Evolutionary conservation across 2,888 invertebrate species (phyloP).

Genomic region (Petrophora chlorosata): DNA sequence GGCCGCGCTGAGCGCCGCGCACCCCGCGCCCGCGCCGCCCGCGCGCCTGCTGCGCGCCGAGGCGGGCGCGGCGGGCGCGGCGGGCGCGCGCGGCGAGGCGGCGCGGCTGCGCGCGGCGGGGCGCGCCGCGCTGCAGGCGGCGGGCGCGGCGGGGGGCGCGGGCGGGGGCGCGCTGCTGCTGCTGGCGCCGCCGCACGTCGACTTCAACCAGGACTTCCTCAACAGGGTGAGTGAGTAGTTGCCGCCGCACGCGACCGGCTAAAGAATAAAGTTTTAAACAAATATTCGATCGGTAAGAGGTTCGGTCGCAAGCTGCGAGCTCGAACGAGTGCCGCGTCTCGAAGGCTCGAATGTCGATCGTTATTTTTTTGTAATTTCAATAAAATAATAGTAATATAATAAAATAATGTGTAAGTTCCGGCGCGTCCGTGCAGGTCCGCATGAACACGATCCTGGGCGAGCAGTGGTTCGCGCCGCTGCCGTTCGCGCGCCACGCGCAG

Average conservation of each 20-base stretch:
- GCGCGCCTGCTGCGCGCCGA: constrained; percentile 9
- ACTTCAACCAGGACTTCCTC: constrained; percentile 92
- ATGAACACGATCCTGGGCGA: constrained; percentile 96
- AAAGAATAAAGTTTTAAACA: too few relatives aligned
- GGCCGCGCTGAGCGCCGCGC: constrained; percentile 2
- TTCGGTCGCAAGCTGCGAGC: too few relatives aligned
- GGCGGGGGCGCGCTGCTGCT: constrained; percentile 83
- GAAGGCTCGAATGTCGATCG: too few relatives aligned
- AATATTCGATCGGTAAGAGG: too few relatives aligned
- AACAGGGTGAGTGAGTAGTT: constrained; percentile 94
- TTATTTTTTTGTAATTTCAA: too few relatives aligned
- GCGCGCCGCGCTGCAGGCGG: constrained; percentile 57
- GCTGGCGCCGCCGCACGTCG: constrained; percentile 86
- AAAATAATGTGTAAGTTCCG: neutral
- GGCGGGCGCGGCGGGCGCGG: constrained; percentile 25
- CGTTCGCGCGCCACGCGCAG: constrained; percentile 94
- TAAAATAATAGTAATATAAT: too few relatives aligned
- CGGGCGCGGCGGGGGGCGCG: constrained; percentile 84
- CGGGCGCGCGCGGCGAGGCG: constrained; percentile 10
- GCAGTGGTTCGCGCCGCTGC: constrained; percentile 96
- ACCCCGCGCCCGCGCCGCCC: constrained; percentile 19
- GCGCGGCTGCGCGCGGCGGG: constrained; percentile 10
- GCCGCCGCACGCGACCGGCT: neutral
- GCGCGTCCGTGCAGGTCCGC: constrained; percentile 87
- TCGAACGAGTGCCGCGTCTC: too few relatives aligned